These are phyloP conservation scores for Ladona fulva DNA, from an alignment of 1,140 invertebrate genomes.

Conservation along the genomic window DNA sequence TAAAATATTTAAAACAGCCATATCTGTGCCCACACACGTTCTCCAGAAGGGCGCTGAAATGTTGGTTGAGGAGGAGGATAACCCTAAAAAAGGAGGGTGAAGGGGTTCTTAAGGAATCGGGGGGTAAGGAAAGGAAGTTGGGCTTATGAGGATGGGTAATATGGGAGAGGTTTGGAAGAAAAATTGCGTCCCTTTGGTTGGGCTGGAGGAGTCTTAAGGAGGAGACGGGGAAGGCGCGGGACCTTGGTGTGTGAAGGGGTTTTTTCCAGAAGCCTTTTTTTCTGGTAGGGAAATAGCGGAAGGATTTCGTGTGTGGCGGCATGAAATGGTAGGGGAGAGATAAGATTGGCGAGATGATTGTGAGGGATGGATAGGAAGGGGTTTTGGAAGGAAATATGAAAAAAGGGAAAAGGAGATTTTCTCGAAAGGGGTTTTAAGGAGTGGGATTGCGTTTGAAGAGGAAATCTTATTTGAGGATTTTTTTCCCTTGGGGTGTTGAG, in stretches of 20 bases:
- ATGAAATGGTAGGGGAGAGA: neutral
- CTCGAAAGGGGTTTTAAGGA: constrained; percentile 8
- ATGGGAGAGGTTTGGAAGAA: neutral
- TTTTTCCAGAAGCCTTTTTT: too few species aligned
- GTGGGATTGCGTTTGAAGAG: neutral
- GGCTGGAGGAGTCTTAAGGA: neutral
- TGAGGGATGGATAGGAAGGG: neutral
- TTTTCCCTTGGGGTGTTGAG: neutral
- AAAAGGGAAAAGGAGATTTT: neutral
- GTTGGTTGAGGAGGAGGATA: neutral
- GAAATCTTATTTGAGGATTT: neutral
- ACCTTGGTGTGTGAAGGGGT: neutral
- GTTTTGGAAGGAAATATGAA: constrained; percentile 10
- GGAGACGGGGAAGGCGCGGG: neutral
- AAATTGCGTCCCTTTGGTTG: neutral
- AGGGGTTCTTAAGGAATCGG: neutral
- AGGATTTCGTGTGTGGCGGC: neutral
- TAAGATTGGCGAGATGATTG: constrained; percentile 1
- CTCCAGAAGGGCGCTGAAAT: constrained; percentile 2
- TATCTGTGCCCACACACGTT: constrained; percentile 7
- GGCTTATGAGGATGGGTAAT: neutral
- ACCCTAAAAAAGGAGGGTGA: neutral
- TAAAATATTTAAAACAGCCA: constrained; percentile 10
- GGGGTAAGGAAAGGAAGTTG: neutral
- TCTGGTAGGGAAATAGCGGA: neutral